Base-by-base conservation (phyloP, 2,888 invertebrate genomes). In the Phyllotreta striolata region DNA sequence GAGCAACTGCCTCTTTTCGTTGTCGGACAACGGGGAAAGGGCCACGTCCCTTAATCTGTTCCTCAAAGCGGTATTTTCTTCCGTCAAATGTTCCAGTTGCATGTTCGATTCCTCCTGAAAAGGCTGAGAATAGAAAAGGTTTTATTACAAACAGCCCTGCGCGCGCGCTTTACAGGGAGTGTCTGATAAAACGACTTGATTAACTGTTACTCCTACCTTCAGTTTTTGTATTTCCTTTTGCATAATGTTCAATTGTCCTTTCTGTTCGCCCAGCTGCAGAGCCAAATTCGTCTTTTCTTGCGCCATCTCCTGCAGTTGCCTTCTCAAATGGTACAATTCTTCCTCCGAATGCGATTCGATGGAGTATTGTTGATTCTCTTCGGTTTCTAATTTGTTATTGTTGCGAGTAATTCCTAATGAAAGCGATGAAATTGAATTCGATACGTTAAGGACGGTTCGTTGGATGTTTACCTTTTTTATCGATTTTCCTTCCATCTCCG, bases 1-100 rank as follows among this genome's bases (percentile, higher is more conserved):
- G 78, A 92, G 84, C 76, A 92, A 84, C 81, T 92, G 91, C 76
- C 92, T 89, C 82, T 92, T 92, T 84, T 92, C 92, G 74, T 89
- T 89, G 83, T 92, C 92, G 55, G 91, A 92, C 70, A 92, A 84
- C 69, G 92, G 91, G 66, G 92, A 92, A 82, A 91, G 91, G 46
- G 89, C 88, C 61, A 92, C 91, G 81, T 92, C 91, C 70, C 90
- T 87, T 73, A 92, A 85, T 71, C 91, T 86, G 79, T 88, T 89
- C 70, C 91, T 86, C 77, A 92, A 81, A 70, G 87, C 85, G 57
- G 89, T 90, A 82, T 92, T 92, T 84, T 92, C 92, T 80, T 91
- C 91, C 65, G 88, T 86, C 62, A 92, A 83, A 73, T 89, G 88
- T 74, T 88, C 88, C 74, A 89, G 77, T 70, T 88, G 86, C 66